A percentile compares a stretch with the other conserved stretches of the same genome.
These are phyloP conservation scores for Blastomussa wellsi DNA, from an alignment of 92 coral and sea anemone genomes.

Conservation along the genomic window DNA sequence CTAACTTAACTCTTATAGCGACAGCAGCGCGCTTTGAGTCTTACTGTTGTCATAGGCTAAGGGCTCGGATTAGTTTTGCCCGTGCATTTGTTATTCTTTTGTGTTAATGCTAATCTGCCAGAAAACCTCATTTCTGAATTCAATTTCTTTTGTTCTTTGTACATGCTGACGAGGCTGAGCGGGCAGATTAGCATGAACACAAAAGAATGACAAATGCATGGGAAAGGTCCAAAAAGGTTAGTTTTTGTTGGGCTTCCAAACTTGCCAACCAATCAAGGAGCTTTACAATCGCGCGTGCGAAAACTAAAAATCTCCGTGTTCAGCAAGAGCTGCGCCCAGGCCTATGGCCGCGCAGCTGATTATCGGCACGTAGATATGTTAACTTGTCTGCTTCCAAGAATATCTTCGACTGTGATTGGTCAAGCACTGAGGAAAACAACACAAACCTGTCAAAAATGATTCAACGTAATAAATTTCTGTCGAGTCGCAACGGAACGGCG, in stretches of 20 bases:
- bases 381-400: neutral
- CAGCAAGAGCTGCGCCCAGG: no score
- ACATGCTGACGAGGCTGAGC: no score
- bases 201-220: no score
- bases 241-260: neutral
- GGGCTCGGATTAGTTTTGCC: neutral
- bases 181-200: no score
- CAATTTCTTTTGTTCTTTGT: no score
- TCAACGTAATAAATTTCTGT: neutral
- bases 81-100: no score
- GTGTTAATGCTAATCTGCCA: no score
- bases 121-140: no score
- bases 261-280: neutral
- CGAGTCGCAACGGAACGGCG: neutral
- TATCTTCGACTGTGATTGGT: neutral
- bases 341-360: no score
- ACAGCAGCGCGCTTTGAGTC: neutral
- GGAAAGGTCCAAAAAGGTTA: no score
- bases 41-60: no score
- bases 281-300: neutral
- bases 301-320: no score
- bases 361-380: neutral
- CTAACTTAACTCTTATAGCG: neutral
- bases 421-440: neutral
- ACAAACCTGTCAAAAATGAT: neutral